Evolutionary conservation across 1,140 invertebrate species (phyloP).

Genomic region (Argopecten irradians): DNA sequence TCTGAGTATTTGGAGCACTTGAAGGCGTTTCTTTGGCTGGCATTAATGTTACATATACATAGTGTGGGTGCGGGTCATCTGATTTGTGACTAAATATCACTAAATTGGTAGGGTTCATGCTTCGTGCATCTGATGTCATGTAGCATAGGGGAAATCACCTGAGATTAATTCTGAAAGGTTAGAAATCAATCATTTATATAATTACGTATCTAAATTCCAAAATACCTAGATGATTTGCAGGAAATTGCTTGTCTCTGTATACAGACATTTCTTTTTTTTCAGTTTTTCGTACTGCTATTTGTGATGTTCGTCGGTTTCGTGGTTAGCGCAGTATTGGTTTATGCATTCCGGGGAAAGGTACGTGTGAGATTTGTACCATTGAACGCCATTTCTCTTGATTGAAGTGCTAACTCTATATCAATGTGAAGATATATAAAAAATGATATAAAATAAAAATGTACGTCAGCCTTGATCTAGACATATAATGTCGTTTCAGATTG

Average conservation of each 20-base stretch:
- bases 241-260: neutral
- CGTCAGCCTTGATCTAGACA: too few species aligned
- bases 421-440: too few species aligned
- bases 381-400: neutral
- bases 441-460: too few species aligned
- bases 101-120: too few species aligned
- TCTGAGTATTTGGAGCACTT: neutral
- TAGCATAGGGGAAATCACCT: too few species aligned
- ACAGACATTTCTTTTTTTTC: constrained; percentile 46
- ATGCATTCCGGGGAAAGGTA: constrained; percentile 63
- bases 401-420: neutral
- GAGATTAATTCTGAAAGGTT: too few species aligned
- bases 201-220: too few species aligned
- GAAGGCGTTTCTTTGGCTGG: neutral
- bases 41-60: neutral
- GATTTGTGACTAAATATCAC: neutral
- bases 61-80: neutral
- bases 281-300: constrained; percentile 66
- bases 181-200: too few species aligned
- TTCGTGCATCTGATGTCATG: too few species aligned
- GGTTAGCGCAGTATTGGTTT: constrained; percentile 59
- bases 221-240: too few species aligned
- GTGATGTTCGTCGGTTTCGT: constrained; percentile 61
- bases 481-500: constrained; percentile 45
- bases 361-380: constrained; percentile 31